Percentiles rank a stretch among this genome's conserved stretches.
phyloP scores from a whole-genome alignment of 2,888 invertebrate species.

The Agrenia bidenticulata region DNA sequence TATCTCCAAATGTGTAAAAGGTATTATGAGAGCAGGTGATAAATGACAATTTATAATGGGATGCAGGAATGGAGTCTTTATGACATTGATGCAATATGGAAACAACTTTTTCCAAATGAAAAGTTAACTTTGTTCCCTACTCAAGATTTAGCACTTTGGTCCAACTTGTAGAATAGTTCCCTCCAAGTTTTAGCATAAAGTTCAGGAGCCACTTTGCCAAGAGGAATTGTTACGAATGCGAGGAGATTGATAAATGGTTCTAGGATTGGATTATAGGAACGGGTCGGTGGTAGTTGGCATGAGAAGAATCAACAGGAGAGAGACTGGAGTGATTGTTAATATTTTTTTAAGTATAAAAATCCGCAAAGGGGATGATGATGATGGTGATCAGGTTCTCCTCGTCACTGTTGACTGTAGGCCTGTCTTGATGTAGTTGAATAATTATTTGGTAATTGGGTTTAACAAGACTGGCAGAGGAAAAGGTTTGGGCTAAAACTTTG shows the following conservation, averaged over 20 bases:
- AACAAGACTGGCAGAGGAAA: conserved; percentile 5
- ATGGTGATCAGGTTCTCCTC: conserved; percentile 11
- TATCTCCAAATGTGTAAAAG: too few relatives aligned
- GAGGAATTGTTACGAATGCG: neutral
- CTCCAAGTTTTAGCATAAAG: neutral
- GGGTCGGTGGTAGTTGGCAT: neutral
- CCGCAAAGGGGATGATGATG: neutral
- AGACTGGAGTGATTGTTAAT: conserved; percentile 6
- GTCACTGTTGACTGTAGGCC: conserved; percentile 2
- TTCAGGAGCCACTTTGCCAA: conserved; percentile 5
- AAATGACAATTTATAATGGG: neutral
- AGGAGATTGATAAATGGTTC: neutral
- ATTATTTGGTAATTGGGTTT: conserved; percentile 24
- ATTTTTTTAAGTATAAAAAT: too few relatives aligned
- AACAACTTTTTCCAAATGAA: neutral
- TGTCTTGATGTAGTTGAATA: conserved; percentile 13
- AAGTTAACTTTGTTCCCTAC: neutral
- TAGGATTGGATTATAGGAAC: too few relatives aligned
- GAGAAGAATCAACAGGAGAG: conserved; percentile 1
- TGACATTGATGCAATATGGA: neutral
- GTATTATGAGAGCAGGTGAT: too few relatives aligned
- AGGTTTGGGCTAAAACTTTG: conserved; percentile 13
- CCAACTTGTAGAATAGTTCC: neutral
- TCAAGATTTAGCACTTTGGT: neutral
- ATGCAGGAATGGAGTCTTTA: neutral